Percentiles rank a stretch among this genome's conserved stretches.
Conservation (phyloP, 2,797 vertebrate genomes). For the Macropodus opercularis region DNA sequence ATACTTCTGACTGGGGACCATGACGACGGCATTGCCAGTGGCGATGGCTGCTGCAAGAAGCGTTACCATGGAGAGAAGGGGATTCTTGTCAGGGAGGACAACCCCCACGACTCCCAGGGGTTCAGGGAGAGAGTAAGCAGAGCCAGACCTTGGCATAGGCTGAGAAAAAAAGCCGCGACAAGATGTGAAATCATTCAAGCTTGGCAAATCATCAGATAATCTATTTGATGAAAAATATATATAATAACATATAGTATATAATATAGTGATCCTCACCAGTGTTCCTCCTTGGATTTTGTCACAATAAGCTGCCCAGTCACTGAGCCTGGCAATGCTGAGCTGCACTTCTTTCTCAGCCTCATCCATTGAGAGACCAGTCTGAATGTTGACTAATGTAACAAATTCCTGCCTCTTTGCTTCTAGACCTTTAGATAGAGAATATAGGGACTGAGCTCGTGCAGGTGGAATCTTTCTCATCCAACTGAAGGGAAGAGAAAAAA, state of each 20-base stretch:
- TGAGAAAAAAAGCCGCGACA: conserved; percentile 27
- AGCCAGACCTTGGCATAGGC: conserved; percentile 82
- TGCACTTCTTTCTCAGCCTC: conserved; percentile 82
- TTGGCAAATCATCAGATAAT: background rate
- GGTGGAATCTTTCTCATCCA: conserved; percentile 84
- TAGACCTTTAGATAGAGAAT: conserved; percentile 79
- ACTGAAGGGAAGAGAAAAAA: too few species aligned
- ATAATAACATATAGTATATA: background rate
- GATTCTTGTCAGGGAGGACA: conserved; percentile 82
- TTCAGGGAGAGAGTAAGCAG: conserved; percentile 84
- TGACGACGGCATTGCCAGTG: conserved; percentile 85
- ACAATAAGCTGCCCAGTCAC: conserved; percentile 84
- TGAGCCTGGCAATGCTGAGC: conserved; percentile 81
- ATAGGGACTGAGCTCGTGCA: conserved; percentile 82
- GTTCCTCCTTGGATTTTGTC: conserved; percentile 81
- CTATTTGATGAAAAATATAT: background rate
- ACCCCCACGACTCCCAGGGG: conserved; percentile 87
- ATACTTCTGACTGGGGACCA: conserved; percentile 85
- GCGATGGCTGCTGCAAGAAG: conserved; percentile 85
- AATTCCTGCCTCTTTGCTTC: conserved; percentile 79
- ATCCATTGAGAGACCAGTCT: conserved; percentile 69
- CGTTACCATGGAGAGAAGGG: conserved; percentile 87
- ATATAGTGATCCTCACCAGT: conserved; percentile 72
- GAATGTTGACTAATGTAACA: conserved; percentile 62
- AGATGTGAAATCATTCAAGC: background rate